phyloP scores from a whole-genome alignment of 2,113 vertebrate genomes.

The Chloebia gouldiae region DNA sequence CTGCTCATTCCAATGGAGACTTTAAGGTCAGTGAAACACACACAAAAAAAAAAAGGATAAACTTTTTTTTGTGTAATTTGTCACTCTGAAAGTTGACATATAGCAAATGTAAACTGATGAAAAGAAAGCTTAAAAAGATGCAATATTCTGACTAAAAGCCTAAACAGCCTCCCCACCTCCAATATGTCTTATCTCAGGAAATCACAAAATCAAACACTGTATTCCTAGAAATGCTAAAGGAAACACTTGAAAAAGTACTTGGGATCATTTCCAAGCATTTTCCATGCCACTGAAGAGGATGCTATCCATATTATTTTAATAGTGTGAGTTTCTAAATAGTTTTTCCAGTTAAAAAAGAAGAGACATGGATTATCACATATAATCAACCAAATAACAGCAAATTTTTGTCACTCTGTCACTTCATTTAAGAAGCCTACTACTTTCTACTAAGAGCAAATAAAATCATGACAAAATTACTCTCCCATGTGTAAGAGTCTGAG shows the following conservation, averaged over 20 bases:
- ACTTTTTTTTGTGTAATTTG: neutral
- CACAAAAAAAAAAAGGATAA: neutral
- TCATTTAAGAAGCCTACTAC: neutral
- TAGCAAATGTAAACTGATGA: neutral
- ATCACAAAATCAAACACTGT: neutral
- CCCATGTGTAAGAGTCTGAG: neutral
- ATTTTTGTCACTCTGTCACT: neutral
- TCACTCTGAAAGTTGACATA: neutral
- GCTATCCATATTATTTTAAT: neutral
- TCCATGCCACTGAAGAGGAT: neutral
- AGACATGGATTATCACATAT: neutral
- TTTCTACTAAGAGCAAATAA: neutral
- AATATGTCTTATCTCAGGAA: neutral
- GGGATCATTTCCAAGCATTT: neutral
- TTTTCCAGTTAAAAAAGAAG: neutral
- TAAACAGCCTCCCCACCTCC: neutral
- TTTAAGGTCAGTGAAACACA: neutral
- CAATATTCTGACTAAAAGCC: neutral
- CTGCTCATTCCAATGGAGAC: neutral
- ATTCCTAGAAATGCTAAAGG: neutral
- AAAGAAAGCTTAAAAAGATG: neutral
- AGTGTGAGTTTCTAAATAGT: neutral
- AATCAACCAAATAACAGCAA: neutral
- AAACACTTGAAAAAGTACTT: neutral
- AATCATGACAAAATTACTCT: neutral